A percentile compares a stretch with the other conserved stretches of the same genome.
Conservation (phyloP, 2,888 invertebrate species). For the Mystacides longicornis region DNA sequence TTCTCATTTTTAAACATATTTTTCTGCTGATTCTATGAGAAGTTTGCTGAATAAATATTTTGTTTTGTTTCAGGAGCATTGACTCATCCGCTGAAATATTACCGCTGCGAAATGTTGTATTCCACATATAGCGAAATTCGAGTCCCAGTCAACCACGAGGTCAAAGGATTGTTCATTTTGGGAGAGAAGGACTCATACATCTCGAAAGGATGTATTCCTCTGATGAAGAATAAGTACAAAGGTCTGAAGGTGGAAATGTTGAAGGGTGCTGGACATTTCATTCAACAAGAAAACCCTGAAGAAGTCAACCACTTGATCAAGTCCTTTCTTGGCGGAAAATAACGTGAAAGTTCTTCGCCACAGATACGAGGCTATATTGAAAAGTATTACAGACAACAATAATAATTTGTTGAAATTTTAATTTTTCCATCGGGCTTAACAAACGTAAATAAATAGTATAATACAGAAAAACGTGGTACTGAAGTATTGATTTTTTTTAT, state of each 20-base stretch:
- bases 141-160: slow-evolving; percentile 30
- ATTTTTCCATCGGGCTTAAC: neutral
- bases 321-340: slow-evolving; percentile 33
- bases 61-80: slow-evolving; percentile 41
- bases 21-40: too few relatives aligned
- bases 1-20: too few relatives aligned
- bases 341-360: too few relatives aligned
- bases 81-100: slow-evolving; percentile 51
- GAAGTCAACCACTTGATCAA: slow-evolving; percentile 46
- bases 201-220: slow-evolving; percentile 31
- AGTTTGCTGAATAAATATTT: neutral
- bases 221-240: slow-evolving; percentile 38
- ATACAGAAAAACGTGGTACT: too few relatives aligned
- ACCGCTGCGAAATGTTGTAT: slow-evolving; percentile 38
- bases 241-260: slow-evolving; percentile 40
- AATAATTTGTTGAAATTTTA: neutral
- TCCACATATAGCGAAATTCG: neutral
- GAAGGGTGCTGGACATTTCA: slow-evolving; percentile 44
- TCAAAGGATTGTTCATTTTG: slow-evolving; percentile 35
- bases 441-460: too few relatives aligned
- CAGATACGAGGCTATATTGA: neutral
- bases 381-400: too few relatives aligned
- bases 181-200: slow-evolving; percentile 43
- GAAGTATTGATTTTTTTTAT: too few relatives aligned
- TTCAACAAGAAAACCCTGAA: slow-evolving; percentile 50